These are phyloP conservation scores for Theristicus caerulescens DNA, from an alignment of 2,113 vertebrate species.

Conservation along the genomic window DNA sequence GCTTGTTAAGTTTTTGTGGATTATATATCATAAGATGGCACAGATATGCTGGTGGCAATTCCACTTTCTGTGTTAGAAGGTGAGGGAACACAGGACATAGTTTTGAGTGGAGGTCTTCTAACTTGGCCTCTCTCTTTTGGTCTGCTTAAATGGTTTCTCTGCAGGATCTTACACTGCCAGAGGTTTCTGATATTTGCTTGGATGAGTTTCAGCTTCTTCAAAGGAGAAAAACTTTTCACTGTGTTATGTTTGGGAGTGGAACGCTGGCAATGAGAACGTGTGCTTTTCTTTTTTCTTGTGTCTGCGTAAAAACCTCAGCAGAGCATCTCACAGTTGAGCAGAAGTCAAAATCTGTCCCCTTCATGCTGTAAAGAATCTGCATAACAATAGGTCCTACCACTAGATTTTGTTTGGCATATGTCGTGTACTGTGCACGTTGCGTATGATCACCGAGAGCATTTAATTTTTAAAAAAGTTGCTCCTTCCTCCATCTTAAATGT, in stretches of 20 bases:
- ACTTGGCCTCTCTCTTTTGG: neutral
- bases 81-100: neutral
- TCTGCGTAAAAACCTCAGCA: neutral
- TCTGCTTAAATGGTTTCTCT: neutral
- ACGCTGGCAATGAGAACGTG: neutral
- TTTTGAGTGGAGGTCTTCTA: neutral
- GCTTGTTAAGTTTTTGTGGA: neutral
- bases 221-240: neutral
- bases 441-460: neutral
- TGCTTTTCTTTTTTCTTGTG: neutral
- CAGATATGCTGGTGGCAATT: neutral
- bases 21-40: neutral
- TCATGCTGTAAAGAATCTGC: neutral
- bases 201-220: neutral
- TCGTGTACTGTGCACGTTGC: neutral
- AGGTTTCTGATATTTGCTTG: constrained; percentile 1
- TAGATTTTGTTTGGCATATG: neutral
- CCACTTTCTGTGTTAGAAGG: neutral
- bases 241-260: neutral
- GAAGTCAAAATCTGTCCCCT: neutral
- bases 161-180: neutral
- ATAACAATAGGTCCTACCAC: neutral
- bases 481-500: neutral
- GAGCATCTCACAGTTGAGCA: neutral
- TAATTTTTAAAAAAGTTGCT: neutral